Evolutionary conservation across 2,888 invertebrate genomes (phyloP), one percentile per base, ranked within the genome.

Genomic region (Acrobasis repandana): DNA sequence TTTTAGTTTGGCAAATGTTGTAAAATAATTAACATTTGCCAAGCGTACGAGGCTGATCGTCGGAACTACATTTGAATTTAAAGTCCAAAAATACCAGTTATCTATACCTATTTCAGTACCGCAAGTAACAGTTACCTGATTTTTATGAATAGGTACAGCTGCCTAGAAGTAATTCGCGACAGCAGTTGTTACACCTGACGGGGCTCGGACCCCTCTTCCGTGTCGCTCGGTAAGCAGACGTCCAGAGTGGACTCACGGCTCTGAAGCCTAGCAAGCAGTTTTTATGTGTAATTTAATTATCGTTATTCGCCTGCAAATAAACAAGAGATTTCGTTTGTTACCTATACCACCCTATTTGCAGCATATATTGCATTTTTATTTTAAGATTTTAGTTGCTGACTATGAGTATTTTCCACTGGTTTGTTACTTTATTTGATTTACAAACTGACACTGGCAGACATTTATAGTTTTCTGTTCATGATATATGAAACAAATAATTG

Each of bases 161-260:
- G 36, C 0, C 54, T 60, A 43, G 49, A 60, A 46, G 33, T 47
- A 52, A 56, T 61, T 58, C 52, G 60, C 59, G 58, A 58, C 63
- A 59, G 56, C 28, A 36, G 61, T 20, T 65, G 67, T 72, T 69
- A 67, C 69, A 70, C 66, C 58, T 67, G 69, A 70, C 69, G 66
- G 70, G 66, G 63, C 70, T 20, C 64, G 65, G 67, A 70, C 68
- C 71, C 69, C 69, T 70, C 69, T 78, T 79, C 70, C 75, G 69
- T 75, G 63, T 69, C 72, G 69, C 63, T 72, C 66, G 63, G 56
- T 64, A 72, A 77, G 74, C 73, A 69, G 75, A 65, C 58, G 52
- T 62, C 65, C 16, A 49, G 18, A 14, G 6, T n/a, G 38, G 36
- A 57, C 57, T 34, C 34, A 57, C 15, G 11, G 47, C 6, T 48